Evolutionary conservation across 2,113 vertebrate genomes (phyloP).

Genomic region (Mormoops blainvillei): DNA sequence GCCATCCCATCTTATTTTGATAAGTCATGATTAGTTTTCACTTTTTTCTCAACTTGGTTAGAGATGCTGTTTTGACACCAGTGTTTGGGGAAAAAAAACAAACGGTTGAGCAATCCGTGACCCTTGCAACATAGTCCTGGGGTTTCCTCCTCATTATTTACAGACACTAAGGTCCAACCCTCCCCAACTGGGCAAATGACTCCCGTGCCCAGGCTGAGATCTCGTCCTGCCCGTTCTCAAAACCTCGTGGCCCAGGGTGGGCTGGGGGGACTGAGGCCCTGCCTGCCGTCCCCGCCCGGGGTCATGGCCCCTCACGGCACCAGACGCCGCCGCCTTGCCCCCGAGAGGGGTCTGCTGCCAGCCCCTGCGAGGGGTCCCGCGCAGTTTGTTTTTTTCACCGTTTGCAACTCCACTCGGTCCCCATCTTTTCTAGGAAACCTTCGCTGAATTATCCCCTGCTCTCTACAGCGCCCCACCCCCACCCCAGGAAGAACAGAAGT

Average conservation of each 20-base stretch:
- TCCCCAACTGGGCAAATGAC: neutral
- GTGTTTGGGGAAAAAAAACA: neutral
- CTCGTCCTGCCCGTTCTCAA: neutral
- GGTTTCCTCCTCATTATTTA: neutral
- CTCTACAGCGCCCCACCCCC: neutral
- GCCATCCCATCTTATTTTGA: neutral
- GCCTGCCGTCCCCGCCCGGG: too few relatives aligned
- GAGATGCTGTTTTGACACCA: neutral
- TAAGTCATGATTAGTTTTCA: neutral
- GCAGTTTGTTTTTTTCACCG: too few relatives aligned
- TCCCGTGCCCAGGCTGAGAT: neutral
- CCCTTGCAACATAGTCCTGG: slow-evolving; percentile 27
- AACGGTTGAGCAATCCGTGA: slow-evolving; percentile 17
- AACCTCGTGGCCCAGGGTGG: too few relatives aligned
- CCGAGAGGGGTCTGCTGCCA: too few relatives aligned
- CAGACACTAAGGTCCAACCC: neutral
- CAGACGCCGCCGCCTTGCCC: too few relatives aligned
- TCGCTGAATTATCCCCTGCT: neutral
- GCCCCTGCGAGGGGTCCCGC: too few relatives aligned
- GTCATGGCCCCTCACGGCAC: too few relatives aligned
- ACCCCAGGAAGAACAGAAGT: neutral
- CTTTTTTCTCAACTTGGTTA: neutral
- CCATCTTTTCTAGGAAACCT: neutral
- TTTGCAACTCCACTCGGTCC: neutral
- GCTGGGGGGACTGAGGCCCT: too few relatives aligned